phyloP scores from a whole-genome alignment of 1,140 invertebrate genomes.

The Dreissena rostriformis region DNA sequence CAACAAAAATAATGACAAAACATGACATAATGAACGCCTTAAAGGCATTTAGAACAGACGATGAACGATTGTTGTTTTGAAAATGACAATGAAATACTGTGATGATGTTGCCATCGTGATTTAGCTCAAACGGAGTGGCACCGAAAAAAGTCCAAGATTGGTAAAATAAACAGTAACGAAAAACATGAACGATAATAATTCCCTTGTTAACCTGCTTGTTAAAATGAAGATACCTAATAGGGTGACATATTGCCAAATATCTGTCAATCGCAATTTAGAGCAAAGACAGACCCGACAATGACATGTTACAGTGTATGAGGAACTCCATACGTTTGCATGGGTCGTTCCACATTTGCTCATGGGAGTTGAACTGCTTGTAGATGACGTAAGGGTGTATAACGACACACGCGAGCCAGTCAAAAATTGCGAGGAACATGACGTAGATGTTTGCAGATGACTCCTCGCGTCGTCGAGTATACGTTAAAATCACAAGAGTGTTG shows the following conservation, averaged over 20 bases:
- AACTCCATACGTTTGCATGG: slow-evolving; percentile 58
- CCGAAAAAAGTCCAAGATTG: slow-evolving; percentile 58
- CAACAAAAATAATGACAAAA: slow-evolving; percentile 11
- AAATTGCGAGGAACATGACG: slow-evolving; percentile 38
- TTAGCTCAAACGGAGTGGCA: not conserved
- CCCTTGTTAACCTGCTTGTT: slow-evolving; percentile 19
- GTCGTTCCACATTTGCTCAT: slow-evolving; percentile 42
- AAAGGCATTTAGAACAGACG: slow-evolving; percentile 15
- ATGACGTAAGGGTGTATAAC: slow-evolving; percentile 57
- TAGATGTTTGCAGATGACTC: slow-evolving; percentile 46
- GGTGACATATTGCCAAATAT: slow-evolving; percentile 53
- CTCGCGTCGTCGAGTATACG: slow-evolving; percentile 4
- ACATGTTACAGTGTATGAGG: slow-evolving; percentile 35
- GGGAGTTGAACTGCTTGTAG: slow-evolving; percentile 47
- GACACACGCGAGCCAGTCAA: slow-evolving; percentile 52
- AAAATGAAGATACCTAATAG: slow-evolving; percentile 42
- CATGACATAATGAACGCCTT: slow-evolving; percentile 14
- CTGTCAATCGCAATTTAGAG: slow-evolving; percentile 52
- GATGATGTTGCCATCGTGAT: not conserved
- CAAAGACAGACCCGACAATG: slow-evolving; percentile 27
- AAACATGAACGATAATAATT: not conserved
- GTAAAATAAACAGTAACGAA: slow-evolving; percentile 29
- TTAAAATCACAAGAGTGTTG: slow-evolving; percentile 45
- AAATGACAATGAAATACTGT: slow-evolving; percentile 37
- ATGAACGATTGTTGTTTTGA: slow-evolving; percentile 17